phyloP scores from a whole-genome alignment of 2,113 vertebrate genomes.

The Athene noctua region DNA sequence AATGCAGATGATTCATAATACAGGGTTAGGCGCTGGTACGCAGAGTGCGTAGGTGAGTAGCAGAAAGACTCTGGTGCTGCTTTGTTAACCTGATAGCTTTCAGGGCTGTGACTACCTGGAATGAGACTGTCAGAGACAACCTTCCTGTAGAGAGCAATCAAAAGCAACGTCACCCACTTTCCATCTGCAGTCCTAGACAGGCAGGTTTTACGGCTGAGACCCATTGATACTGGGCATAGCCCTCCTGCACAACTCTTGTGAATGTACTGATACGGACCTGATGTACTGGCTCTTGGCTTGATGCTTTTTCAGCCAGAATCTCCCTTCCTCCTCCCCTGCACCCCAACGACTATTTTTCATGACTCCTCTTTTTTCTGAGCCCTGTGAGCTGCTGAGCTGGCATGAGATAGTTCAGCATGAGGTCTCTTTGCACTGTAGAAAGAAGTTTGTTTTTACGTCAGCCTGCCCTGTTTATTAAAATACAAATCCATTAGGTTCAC shows the following conservation, averaged over 20 bases:
- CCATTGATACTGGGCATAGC: not conserved
- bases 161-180: not conserved
- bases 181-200: not conserved
- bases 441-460: constrained; percentile 47
- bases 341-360: not conserved
- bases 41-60: not conserved
- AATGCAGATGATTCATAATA: not conserved
- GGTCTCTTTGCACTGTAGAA: constrained; percentile 17
- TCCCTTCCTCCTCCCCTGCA: not conserved
- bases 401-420: not conserved
- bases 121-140: not conserved
- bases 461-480: constrained; percentile 57
- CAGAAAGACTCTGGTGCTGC: not conserved
- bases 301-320: not conserved
- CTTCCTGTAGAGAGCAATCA: not conserved
- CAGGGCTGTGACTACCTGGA: not conserved
- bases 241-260: accelerated
- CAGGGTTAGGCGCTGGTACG: not conserved
- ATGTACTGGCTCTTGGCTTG: not conserved
- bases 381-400: not conserved
- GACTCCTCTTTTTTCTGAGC: not conserved
- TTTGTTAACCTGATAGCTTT: not conserved
- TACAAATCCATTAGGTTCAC: constrained; percentile 58
- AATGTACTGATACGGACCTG: not conserved
- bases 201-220: not conserved